These are phyloP conservation scores for Ormia ochracea DNA, from an alignment of 2,888 invertebrate species.

Conservation along the genomic window DNA sequence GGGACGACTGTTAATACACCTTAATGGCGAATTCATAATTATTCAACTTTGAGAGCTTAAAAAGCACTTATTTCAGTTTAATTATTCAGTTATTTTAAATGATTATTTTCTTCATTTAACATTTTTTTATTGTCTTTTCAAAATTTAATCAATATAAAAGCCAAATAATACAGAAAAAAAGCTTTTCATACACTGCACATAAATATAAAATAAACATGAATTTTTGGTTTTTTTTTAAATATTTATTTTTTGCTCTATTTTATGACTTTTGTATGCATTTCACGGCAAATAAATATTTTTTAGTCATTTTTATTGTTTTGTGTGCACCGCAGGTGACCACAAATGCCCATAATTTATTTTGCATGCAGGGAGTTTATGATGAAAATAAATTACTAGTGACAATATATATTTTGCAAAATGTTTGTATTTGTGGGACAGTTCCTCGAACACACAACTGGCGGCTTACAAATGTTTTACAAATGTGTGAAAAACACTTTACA, in stretches of 20 bases:
- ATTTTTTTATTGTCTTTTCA: too few relatives aligned
- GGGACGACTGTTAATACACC: too few relatives aligned
- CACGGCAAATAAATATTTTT: neutral
- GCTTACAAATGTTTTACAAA: too few relatives aligned
- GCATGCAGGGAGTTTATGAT: neutral
- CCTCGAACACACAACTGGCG: too few relatives aligned
- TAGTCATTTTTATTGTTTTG: neutral
- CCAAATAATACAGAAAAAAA: neutral
- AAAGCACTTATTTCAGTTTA: too few relatives aligned
- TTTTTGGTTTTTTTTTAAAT: neutral
- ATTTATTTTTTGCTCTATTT: neutral
- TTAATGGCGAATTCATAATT: too few relatives aligned
- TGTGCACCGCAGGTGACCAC: neutral
- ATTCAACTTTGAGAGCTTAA: too few relatives aligned
- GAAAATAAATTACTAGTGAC: constrained; percentile 7
- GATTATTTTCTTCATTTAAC: too few relatives aligned
- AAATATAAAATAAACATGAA: neutral
- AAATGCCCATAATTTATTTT: neutral
- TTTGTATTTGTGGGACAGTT: neutral
- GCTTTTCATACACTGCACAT: neutral
- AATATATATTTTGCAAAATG: neutral
- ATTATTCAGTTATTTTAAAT: too few relatives aligned
- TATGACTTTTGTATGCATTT: neutral
- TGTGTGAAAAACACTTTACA: too few relatives aligned
- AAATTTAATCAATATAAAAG: neutral